Conservation (phyloP, 2,888 invertebrate species). For the Biston stratarius region DNA sequence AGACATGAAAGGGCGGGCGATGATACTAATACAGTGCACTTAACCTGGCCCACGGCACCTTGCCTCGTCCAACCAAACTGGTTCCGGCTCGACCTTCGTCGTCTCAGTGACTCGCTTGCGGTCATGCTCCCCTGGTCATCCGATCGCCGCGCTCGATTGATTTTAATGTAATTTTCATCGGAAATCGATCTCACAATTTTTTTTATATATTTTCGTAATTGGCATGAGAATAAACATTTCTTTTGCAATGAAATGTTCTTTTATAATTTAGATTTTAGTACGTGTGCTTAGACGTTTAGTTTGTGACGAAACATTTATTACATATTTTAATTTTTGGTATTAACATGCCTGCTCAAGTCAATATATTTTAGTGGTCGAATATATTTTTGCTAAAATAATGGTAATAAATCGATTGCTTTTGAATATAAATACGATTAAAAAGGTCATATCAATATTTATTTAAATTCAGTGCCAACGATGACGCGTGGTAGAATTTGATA, state of each 20-base stretch:
- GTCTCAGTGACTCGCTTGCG: slow-evolving; percentile 65
- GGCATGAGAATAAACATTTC: too few species aligned
- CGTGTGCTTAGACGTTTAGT: too few species aligned
- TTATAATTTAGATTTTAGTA: too few species aligned
- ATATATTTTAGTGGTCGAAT: too few species aligned
- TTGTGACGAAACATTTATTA: too few species aligned
- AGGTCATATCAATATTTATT: slow-evolving; percentile 24
- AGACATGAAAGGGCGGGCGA: slow-evolving; percentile 82
- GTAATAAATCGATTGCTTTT: slow-evolving; percentile 23
- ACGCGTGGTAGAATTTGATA: slow-evolving; percentile 2
- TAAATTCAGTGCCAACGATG: slow-evolving; percentile 11
- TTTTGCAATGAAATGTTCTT: too few species aligned
- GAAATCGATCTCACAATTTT: slow-evolving; percentile 48
- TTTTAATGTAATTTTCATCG: slow-evolving; percentile 60
- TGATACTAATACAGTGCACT: slow-evolving; percentile 82
- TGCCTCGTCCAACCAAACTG: slow-evolving; percentile 81
- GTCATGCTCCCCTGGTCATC: slow-evolving; percentile 75
- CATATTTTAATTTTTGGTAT: too few species aligned
- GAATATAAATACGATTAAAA: slow-evolving; percentile 13
- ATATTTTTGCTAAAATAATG: slow-evolving; percentile 9
- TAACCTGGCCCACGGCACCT: slow-evolving; percentile 82
- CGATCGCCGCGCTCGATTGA: slow-evolving; percentile 74
- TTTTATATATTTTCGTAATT: slow-evolving; percentile 13
- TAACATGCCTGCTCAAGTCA: too few species aligned
- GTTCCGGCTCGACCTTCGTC: slow-evolving; percentile 80